Conservation (phyloP, 2,797 vertebrate species). For the Propithecus perrieri region DNA sequence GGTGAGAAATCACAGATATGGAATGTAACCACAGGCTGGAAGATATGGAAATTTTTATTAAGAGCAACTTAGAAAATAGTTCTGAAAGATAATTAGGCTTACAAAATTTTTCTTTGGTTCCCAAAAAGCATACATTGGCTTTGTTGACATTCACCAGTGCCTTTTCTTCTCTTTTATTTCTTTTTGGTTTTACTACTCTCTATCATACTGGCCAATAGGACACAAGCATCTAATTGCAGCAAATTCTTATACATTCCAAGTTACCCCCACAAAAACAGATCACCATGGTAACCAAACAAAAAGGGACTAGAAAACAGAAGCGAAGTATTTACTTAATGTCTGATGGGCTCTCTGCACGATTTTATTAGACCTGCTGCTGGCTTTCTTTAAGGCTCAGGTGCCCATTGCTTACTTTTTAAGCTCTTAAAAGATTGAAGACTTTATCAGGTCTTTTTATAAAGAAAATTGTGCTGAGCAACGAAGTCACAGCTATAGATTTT, state of each 20-base stretch:
- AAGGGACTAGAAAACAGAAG: constrained; percentile 68
- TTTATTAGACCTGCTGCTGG: constrained; percentile 58
- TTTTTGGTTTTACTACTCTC: constrained; percentile 61
- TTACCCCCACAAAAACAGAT: constrained; percentile 69
- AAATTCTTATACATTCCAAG: constrained; percentile 78
- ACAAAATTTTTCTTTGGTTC: constrained; percentile 25
- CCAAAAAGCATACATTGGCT: constrained; percentile 41
- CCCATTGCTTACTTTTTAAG: constrained; percentile 37
- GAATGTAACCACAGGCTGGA: not conserved
- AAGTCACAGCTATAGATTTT: not conserved
- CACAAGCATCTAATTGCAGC: constrained; percentile 68
- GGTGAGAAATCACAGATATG: constrained; percentile 37
- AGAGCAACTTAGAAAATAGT: constrained; percentile 36
- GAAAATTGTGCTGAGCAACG: constrained; percentile 24
- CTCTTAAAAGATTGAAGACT: constrained; percentile 35
- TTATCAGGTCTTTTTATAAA: not conserved
- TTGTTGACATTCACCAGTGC: constrained; percentile 53
- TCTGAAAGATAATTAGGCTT: constrained; percentile 57
- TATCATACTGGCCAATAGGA: constrained; percentile 60
- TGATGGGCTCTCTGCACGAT: constrained; percentile 11
- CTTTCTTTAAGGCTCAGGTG: constrained; percentile 55
- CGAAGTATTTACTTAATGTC: constrained; percentile 72
- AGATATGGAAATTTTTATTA: constrained; percentile 4
- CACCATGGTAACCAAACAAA: constrained; percentile 74
- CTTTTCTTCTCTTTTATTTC: constrained; percentile 54